phyloP scores from a whole-genome alignment of 2,888 invertebrate genomes.

The Metalampra italica region DNA sequence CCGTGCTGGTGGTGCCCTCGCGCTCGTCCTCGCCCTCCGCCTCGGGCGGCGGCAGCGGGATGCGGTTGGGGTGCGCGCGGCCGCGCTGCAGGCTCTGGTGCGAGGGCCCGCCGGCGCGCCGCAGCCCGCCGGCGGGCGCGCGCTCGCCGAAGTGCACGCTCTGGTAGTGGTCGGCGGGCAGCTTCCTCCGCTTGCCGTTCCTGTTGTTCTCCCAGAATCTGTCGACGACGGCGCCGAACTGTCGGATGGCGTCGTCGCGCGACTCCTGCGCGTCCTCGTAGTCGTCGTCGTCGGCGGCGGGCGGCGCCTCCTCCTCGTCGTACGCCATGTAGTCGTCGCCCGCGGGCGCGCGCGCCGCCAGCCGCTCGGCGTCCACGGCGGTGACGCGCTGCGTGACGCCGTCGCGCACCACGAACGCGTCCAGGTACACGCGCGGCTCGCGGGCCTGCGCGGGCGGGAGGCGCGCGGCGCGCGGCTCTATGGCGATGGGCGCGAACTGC shows the following conservation, averaged over 20 bases:
- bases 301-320: constrained; percentile 44
- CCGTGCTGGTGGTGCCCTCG: constrained; percentile 64
- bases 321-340: constrained; percentile 52
- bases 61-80: constrained; percentile 34
- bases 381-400: constrained; percentile 62
- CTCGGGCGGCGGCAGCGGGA: constrained; percentile 30
- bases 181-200: constrained; percentile 28
- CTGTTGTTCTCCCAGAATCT: constrained; percentile 64
- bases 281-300: constrained; percentile 47
- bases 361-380: constrained; percentile 53
- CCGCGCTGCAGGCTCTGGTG: constrained; percentile 45
- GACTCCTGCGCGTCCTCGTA: constrained; percentile 66
- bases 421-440: constrained; percentile 62
- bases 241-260: constrained; percentile 50
- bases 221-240: constrained; percentile 60
- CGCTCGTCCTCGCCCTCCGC: constrained; percentile 36
- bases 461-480: constrained; percentile 57
- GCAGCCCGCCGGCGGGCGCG: constrained; percentile 35
- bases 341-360: constrained; percentile 29
- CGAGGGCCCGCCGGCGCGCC: constrained; percentile 19
- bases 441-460: constrained; percentile 50
- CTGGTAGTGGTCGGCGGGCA: constrained; percentile 52
- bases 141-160: constrained; percentile 69
- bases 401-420: constrained; percentile 64
- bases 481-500: constrained; percentile 39